Conservation (phyloP, 1,140 invertebrate species). For the Meteorus sp. region DNA sequence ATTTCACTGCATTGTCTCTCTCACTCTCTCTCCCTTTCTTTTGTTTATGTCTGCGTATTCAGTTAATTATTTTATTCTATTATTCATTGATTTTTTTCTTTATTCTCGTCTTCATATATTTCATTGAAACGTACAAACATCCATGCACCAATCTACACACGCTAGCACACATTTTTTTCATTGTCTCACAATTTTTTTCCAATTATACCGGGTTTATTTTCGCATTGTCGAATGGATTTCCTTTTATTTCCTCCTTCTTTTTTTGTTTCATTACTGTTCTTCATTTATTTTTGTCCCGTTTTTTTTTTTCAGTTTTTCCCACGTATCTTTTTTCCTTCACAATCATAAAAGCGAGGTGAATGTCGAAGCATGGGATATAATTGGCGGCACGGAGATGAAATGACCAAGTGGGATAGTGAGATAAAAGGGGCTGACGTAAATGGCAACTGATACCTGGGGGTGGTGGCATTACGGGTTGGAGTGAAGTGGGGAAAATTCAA, state of each 20-base stretch:
- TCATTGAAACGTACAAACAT: neutral
- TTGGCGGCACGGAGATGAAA: conserved; percentile 19
- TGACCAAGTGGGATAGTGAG: conserved; percentile 7
- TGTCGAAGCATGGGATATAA: conserved; percentile 14
- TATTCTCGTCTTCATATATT: neutral
- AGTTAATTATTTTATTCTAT: neutral
- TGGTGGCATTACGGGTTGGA: too few species aligned
- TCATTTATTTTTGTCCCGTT: conserved; percentile 6
- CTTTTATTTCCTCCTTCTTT: neutral
- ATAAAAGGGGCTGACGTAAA: conserved; percentile 15
- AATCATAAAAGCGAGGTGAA: conserved; percentile 27
- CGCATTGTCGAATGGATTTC: neutral
- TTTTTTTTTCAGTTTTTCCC: conserved; percentile 1
- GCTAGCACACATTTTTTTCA: neutral
- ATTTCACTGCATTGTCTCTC: conserved; percentile 26
- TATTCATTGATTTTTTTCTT: neutral
- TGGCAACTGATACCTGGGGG: conserved; percentile 13
- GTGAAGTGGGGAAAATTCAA: conserved; percentile 6
- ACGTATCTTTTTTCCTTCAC: conserved; percentile 12
- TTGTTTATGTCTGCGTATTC: conserved; percentile 5
- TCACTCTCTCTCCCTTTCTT: conserved; percentile 1
- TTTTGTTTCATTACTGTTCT: too few species aligned
- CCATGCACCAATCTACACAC: neutral
- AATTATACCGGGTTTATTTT: neutral
- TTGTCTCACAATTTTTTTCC: conserved; percentile 5